Conservation (phyloP, 2,888 invertebrate species). For the Bruchidius siliquastri region DNA sequence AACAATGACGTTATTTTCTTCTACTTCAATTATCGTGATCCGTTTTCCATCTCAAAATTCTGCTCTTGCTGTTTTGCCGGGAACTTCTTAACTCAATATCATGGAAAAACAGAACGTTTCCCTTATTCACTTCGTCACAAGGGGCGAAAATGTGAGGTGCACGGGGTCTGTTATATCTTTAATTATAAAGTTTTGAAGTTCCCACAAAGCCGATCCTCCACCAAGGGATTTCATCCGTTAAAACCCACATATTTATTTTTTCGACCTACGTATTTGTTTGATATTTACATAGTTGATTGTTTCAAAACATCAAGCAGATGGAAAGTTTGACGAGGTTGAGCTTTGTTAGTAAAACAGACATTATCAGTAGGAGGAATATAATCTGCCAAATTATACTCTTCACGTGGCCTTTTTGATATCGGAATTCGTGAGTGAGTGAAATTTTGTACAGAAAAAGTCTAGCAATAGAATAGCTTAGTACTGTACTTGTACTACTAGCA, state of each 20-base stretch:
- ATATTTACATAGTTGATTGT: background rate
- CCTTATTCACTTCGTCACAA: background rate
- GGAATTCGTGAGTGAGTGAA: no score
- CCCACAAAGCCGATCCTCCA: background rate
- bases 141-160: background rate
- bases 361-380: no score
- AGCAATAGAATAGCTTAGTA: no score
- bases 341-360: no score
- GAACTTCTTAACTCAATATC: background rate
- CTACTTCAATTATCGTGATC: background rate
- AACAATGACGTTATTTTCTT: no score
- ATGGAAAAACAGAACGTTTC: background rate
- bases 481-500: no score
- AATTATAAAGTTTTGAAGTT: background rate
- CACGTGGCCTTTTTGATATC: no score
- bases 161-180: background rate
- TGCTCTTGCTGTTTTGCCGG: background rate
- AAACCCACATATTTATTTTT: background rate
- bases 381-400: no score
- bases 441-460: no score
- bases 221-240: background rate
- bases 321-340: no score
- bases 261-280: background rate
- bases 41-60: background rate
- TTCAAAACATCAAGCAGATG: background rate